Percentiles rank a stretch among this genome's conserved stretches.
Evolutionary conservation across 2,797 vertebrate genomes (phyloP).

Genomic region (Lates japonicus): DNA sequence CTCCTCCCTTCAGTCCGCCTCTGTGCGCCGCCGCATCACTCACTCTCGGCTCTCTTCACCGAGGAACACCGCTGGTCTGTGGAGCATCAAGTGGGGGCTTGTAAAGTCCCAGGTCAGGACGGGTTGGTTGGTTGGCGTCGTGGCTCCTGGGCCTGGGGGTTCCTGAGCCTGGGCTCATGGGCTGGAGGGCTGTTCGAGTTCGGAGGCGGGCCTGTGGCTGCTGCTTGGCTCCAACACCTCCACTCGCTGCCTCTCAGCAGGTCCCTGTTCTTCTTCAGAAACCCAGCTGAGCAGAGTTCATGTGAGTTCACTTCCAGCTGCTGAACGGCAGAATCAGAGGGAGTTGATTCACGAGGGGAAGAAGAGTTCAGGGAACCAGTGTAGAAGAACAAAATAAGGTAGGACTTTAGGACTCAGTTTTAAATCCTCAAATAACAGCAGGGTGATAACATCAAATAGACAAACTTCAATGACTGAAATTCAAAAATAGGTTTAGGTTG

Average conservation of each 20-base stretch:
- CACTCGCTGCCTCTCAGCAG: constrained; percentile 26
- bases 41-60: background rate
- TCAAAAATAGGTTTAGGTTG: background rate
- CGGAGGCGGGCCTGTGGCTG: constrained; percentile 64
- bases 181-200: constrained; percentile 63
- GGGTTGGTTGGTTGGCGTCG: too few relatives aligned
- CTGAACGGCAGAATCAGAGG: accelerated
- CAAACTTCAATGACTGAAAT: background rate
- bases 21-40: background rate
- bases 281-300: constrained; percentile 29
- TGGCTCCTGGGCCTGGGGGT: constrained; percentile 21
- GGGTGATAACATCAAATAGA: background rate
- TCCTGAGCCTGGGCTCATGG: constrained; percentile 12
- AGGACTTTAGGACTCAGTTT: too few relatives aligned
- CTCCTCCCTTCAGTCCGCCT: constrained; percentile 10
- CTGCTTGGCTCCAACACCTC: constrained; percentile 48
- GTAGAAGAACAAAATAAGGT: too few relatives aligned
- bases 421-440: background rate
- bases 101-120: too few relatives aligned
- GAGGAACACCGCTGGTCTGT: background rate
- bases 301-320: constrained; percentile 48
- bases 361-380: too few relatives aligned
- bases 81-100: background rate
- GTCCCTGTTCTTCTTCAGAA: constrained; percentile 30
- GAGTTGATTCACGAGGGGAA: constrained; percentile 6